A percentile compares a stretch with the other conserved stretches of the same genome.
phyloP scores from a whole-genome alignment of 2,888 invertebrate species.

The Adela reaumurella region DNA sequence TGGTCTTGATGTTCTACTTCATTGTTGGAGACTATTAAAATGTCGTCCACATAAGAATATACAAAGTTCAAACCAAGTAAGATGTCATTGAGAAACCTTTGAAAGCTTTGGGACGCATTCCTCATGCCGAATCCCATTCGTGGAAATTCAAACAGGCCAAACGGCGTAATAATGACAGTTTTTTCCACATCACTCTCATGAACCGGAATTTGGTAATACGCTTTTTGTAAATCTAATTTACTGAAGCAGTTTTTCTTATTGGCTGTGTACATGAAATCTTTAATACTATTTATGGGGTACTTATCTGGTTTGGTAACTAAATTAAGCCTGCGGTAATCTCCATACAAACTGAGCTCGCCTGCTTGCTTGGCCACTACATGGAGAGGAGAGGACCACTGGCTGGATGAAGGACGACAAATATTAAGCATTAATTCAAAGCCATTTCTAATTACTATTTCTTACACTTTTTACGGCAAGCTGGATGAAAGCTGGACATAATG shows the following conservation, averaged over 20 bases:
- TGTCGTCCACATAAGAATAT: slow-evolving; percentile 19
- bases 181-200: slow-evolving; percentile 19
- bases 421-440: too few relatives aligned
- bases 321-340: slow-evolving; percentile 27
- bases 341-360: slow-evolving; percentile 15
- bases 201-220: slow-evolving; percentile 24
- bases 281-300: slow-evolving; percentile 19
- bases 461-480: too few relatives aligned
- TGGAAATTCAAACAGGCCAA: slow-evolving; percentile 19
- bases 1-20: slow-evolving; percentile 8
- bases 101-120: slow-evolving; percentile 19
- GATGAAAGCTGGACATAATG: too few relatives aligned
- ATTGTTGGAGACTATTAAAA: slow-evolving; percentile 14
- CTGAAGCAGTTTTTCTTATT: slow-evolving; percentile 15
- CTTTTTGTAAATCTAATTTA: slow-evolving; percentile 18
- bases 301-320: slow-evolving; percentile 19
- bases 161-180: slow-evolving; percentile 22
- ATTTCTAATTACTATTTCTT: too few relatives aligned
- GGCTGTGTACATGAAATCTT: slow-evolving; percentile 15
- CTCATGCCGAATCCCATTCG: slow-evolving; percentile 20
- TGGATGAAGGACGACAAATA: background rate
- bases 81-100: slow-evolving; percentile 16
- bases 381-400: slow-evolving; percentile 13
- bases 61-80: slow-evolving; percentile 13
- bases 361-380: slow-evolving; percentile 14